Evolutionary conservation across 1,140 invertebrate genomes (phyloP), one percentile per base, ranked within the genome.

Genomic region (Eufriesea mexicana): DNA sequence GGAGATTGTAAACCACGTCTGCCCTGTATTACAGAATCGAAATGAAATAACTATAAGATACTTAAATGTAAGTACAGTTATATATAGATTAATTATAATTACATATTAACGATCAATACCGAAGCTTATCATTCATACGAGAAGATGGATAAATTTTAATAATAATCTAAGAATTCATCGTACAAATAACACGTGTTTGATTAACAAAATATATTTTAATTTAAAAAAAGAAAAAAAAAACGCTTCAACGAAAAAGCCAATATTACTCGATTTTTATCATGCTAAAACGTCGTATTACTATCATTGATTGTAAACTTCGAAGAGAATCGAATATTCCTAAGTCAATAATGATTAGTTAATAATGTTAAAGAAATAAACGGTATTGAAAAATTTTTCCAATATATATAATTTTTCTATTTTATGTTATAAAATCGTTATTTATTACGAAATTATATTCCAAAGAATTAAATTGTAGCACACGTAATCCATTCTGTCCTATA

Each of bases 21-120:
- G 55, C 61, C 68, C 73, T 35, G 35, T 67, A 62, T 62, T 28
- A 83, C 35, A 77, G 54, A 67, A 77, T 67, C 61, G 74, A 78
- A 76, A 77, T 57, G 54, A 70, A 61, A 51, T 57, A 61, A n/a
- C 51, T 42, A 47, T 82, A 82, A 55, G 45, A 62, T 18, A 54
- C 8, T 73, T 49, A 75, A 45, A 76, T 25, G n/a, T 72, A 79
- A 79, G 57, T 67, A 76, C 35, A 66, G 72, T 54, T 45, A 28
- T 20, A 51, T 25, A 54, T 75, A 62, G 55, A 62, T 74, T 42
- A 25, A 80, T 47, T 67, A 67, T 67, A 82, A 54, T 42, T 64
- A 67, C 12, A 51, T 51, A 28, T 57, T 67, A 45, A 78, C 45
- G 2, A 57, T 75, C 25, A 10, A 76, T 76, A 82, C 18, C 51